These are phyloP conservation scores for Dione vanillae DNA, from an alignment of 2,888 invertebrate genomes.

Conservation along the genomic window DNA sequence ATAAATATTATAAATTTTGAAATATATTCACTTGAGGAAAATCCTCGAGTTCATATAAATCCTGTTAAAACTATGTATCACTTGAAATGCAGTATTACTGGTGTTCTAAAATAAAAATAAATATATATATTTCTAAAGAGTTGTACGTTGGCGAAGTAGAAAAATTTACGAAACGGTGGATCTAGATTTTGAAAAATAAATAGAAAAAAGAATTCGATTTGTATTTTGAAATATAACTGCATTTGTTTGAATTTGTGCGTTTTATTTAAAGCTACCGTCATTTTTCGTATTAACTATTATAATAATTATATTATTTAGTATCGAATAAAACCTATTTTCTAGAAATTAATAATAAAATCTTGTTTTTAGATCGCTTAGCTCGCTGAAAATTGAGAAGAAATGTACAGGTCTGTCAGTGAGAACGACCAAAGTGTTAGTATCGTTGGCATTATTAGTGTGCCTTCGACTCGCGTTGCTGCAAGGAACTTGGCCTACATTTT, in stretches of 20 bases:
- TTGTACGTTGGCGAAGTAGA: no score
- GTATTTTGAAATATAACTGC: no score
- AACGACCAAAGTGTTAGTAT: constrained; percentile 86
- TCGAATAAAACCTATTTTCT: no score
- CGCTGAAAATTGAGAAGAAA: constrained; percentile 73
- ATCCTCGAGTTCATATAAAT: constrained; percentile 12
- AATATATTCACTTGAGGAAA: constrained; percentile 27
- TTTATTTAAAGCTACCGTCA: no score
- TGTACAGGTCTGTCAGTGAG: constrained; percentile 84
- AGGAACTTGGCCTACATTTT: constrained; percentile 92
- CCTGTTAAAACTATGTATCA: constrained; percentile 16
- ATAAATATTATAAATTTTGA: constrained; percentile 22
- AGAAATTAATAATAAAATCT: not conserved
- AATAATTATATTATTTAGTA: no score
- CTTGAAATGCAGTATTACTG: not conserved
- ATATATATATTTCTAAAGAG: not conserved
- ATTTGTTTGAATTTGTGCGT: no score
- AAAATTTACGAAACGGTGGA: no score
- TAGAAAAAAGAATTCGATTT: no score
- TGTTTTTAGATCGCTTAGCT: constrained; percentile 65
- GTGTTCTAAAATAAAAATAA: constrained; percentile 7
- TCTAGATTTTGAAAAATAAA: no score
- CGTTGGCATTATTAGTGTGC: constrained; percentile 87
- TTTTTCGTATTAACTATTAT: no score
- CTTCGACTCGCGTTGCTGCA: constrained; percentile 90